phyloP scores from a whole-genome alignment of 2,797 vertebrate genomes.

The Malurus leucopterus region DNA sequence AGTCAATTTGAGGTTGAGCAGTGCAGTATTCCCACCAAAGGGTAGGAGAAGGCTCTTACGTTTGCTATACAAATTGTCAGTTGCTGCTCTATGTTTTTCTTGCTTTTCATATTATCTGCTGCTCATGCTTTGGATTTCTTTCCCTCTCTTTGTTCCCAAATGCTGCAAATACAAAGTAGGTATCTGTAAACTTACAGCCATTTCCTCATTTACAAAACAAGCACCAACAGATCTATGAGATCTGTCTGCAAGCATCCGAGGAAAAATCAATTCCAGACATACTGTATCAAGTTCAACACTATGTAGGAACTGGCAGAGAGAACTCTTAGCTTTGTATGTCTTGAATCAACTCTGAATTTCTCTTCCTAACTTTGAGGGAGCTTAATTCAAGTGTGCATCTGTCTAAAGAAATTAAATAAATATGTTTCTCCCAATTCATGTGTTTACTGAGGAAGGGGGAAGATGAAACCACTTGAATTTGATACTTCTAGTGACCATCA shows the following conservation, averaged over 20 bases:
- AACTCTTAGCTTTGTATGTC: neutral
- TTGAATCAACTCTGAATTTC: neutral
- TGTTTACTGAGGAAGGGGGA: neutral
- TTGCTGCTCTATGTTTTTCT: neutral
- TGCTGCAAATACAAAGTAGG: neutral
- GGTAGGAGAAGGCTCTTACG: neutral
- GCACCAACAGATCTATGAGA: neutral
- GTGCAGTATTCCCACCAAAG: neutral
- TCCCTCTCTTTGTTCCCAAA: neutral
- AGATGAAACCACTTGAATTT: neutral
- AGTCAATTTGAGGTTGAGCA: neutral
- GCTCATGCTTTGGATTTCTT: neutral
- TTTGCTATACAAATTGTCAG: neutral
- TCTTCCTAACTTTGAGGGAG: neutral
- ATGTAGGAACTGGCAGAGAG: neutral
- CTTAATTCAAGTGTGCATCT: neutral
- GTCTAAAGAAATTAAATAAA: neutral
- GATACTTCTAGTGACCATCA: neutral
- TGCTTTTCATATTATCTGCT: neutral
- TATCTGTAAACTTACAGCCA: neutral
- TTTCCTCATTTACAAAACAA: constrained; percentile 14
- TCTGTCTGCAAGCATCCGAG: neutral
- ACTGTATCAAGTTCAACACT: constrained; percentile 10
- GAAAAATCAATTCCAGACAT: constrained; percentile 33
- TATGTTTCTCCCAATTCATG: neutral